Percentiles rank a stretch among this genome's conserved stretches.
Evolutionary conservation across 2,888 invertebrate species (phyloP).

Genomic region (Salticus scenicus): DNA sequence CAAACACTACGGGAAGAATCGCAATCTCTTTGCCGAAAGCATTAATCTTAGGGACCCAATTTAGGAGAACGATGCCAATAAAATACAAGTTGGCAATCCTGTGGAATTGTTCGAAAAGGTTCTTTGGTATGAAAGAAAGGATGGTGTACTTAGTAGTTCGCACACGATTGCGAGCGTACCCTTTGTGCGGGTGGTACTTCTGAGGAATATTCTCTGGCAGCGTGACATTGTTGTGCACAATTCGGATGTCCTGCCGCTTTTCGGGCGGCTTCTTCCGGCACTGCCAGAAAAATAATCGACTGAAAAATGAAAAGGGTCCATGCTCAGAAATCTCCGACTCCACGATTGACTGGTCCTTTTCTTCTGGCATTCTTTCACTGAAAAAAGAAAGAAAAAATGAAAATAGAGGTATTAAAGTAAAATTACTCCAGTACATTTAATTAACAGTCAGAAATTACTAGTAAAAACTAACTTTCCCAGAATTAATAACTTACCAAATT

Average conservation of each 20-base stretch:
- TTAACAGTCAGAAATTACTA: no score
- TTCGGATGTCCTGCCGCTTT: constrained; percentile 66
- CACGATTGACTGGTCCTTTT: constrained; percentile 28
- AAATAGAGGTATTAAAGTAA: background rate
- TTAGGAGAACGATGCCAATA: constrained; percentile 94
- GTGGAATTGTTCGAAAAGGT: constrained; percentile 97
- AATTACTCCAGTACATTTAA: no score
- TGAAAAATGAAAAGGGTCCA: constrained; percentile 29
- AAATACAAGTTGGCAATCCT: constrained; percentile 98
- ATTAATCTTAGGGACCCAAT: constrained; percentile 95
- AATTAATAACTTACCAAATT: no score
- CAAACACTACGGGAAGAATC: constrained; percentile 95
- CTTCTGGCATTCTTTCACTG: constrained; percentile 38
- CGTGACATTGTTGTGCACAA: constrained; percentile 88
- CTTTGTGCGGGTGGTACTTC: constrained; percentile 89
- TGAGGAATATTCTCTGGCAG: constrained; percentile 87
- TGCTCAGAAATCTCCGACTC: constrained; percentile 28
- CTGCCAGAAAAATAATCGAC: constrained; percentile 47
- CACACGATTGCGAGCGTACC: constrained; percentile 87
- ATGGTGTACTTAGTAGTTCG: constrained; percentile 96
- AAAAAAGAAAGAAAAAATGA: background rate
- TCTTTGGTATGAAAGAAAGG: constrained; percentile 94
- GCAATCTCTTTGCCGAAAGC: constrained; percentile 97
- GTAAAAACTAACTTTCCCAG: no score
- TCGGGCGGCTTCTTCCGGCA: constrained; percentile 41